Percentiles rank a stretch among this genome's conserved stretches.
Conservation (phyloP, 2,888 invertebrate genomes). For the Macrosoma leucophasiata region DNA sequence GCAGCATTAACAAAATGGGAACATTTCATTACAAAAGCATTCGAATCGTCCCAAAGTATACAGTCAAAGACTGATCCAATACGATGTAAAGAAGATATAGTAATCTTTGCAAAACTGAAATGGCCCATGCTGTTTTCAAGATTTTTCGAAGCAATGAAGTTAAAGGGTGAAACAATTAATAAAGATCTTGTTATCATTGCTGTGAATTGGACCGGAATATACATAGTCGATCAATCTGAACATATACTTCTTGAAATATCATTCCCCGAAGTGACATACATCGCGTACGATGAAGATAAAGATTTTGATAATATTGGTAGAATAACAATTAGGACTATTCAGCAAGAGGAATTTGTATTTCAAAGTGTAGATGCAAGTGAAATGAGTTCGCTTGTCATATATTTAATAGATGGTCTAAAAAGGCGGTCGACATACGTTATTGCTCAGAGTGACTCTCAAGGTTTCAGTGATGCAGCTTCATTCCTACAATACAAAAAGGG, state of each 20-base stretch:
- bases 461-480: conserved; percentile 71
- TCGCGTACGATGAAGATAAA: conserved; percentile 75
- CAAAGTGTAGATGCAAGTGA: conserved; percentile 92
- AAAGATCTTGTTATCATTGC: conserved; percentile 90
- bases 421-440: conserved; percentile 90
- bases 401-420: conserved; percentile 90
- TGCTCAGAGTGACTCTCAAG: conserved; percentile 78
- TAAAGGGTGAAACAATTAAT: conserved; percentile 80
- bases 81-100: conserved; percentile 92
- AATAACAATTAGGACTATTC: conserved; percentile 87
- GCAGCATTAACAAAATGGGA: conserved; percentile 82
- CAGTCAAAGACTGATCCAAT: conserved; percentile 78
- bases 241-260: conserved; percentile 90
- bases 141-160: conserved; percentile 92
- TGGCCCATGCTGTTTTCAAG: conserved; percentile 97
- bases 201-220: conserved; percentile 95
- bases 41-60: conserved; percentile 82
- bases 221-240: conserved; percentile 93
- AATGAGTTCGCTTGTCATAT: conserved; percentile 87
- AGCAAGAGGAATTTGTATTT: conserved; percentile 93
- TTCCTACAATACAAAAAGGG: conserved; percentile 80
- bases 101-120: conserved; percentile 91
- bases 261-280: conserved; percentile 89
- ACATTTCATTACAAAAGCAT: conserved; percentile 81
- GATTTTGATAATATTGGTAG: conserved; percentile 74